These are phyloP conservation scores for Cerceris ruficornis DNA, from an alignment of 2,888 invertebrate species.

Conservation along the genomic window DNA sequence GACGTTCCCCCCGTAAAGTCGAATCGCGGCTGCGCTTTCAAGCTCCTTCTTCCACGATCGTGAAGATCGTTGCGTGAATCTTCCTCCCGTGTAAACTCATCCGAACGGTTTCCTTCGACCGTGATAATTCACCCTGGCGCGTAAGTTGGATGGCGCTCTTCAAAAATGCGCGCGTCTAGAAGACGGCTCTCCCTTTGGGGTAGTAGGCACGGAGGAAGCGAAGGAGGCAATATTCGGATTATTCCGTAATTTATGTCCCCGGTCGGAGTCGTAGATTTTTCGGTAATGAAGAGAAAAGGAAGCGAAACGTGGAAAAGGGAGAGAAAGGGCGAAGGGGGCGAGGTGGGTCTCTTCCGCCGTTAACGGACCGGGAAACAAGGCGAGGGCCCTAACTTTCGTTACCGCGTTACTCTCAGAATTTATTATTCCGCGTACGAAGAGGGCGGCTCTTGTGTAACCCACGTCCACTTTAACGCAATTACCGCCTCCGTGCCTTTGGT, in stretches of 20 bases:
- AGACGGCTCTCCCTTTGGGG: background rate
- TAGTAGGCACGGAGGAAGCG: background rate
- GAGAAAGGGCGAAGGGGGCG: constrained; percentile 13
- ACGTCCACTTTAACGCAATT: constrained; percentile 79
- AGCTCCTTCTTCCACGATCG: background rate
- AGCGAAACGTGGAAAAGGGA: constrained; percentile 18
- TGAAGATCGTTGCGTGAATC: too few relatives aligned
- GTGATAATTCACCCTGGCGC: too few relatives aligned
- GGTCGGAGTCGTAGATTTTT: constrained; percentile 51
- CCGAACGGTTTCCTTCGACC: background rate
- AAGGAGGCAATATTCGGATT: constrained; percentile 47
- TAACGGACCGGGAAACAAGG: constrained; percentile 68
- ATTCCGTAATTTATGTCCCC: constrained; percentile 48
- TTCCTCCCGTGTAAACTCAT: background rate
- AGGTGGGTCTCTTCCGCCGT: constrained; percentile 48
- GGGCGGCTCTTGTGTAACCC: constrained; percentile 72
- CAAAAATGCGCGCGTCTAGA: background rate
- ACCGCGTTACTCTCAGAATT: constrained; percentile 53
- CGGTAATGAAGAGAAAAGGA: constrained; percentile 50
- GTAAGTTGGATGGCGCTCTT: background rate
- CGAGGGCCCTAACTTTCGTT: constrained; percentile 64
- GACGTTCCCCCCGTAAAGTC: constrained; percentile 15
- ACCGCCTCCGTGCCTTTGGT: constrained; percentile 51
- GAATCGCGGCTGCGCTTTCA: background rate
- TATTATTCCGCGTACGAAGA: constrained; percentile 66